Evolutionary conservation across 2,113 vertebrate genomes (phyloP).

Genomic region (Archilochus colubris): DNA sequence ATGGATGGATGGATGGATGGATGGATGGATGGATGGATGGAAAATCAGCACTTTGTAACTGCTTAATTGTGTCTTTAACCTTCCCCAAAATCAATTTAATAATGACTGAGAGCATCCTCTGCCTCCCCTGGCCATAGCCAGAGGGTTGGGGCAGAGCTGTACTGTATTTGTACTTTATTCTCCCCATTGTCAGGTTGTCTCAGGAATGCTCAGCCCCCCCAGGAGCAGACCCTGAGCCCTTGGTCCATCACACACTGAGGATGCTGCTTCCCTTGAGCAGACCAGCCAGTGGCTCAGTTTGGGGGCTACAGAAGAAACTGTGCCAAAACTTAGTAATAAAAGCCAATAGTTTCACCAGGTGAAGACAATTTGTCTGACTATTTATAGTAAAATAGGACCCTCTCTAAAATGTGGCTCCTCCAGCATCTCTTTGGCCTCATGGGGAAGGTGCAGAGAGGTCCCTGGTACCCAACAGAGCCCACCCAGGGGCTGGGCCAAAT

Average conservation of each 20-base stretch:
- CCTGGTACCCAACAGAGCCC: background rate
- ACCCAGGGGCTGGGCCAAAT: background rate
- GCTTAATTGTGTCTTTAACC: background rate
- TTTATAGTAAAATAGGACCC: background rate
- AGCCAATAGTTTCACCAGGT: background rate
- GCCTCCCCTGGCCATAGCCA: background rate
- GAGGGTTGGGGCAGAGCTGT: background rate
- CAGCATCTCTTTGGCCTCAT: background rate
- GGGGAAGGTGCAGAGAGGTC: background rate
- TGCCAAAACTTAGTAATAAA: background rate
- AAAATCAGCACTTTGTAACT: background rate
- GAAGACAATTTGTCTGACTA: background rate
- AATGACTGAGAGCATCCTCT: background rate
- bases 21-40: background rate
- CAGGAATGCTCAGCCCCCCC: background rate
- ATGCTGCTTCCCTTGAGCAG: background rate
- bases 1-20: background rate
- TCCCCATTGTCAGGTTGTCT: background rate
- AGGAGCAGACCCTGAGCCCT: background rate
- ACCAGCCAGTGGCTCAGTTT: background rate
- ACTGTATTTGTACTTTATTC: background rate
- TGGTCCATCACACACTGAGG: fast-evolving
- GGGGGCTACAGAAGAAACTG: background rate
- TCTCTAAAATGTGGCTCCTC: background rate
- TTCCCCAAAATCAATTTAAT: background rate